Base-by-base conservation (phyloP, 2,113 vertebrate genomes). In the Miniopterus natalensis region DNA sequence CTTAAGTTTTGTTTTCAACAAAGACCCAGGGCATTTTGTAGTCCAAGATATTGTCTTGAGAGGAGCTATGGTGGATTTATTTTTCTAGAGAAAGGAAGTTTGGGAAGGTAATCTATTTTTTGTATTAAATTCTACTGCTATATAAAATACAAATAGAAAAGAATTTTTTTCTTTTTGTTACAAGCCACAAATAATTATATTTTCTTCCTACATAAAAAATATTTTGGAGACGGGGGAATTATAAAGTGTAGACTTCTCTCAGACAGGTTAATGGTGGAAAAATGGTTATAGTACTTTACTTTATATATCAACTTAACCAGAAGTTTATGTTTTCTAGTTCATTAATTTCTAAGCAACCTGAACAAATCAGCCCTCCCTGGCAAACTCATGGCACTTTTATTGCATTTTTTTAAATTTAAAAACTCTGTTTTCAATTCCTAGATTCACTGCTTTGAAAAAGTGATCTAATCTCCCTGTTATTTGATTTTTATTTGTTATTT, bases 251-350 rank as follows among this genome's bases (percentile, higher is more conserved):
- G 27, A 90, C 23, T 71, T 86, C 73, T 59, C 6, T 20, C 1
- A 29, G n/a, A 17, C 20, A 90, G 21, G 25, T 14, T 71, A 57
- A 42, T 70, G 6, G 61, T 59, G 49, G 23, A 17, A 23, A 80
- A 55, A 85, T 66, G 8, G 0, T 42, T 68, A 12, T 55, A 31
- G 79, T 57, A 36, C 66, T 88, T 84, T 40, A 68, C 14, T 42
- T 20, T 94, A 74, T 45, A 40, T n/a, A 63, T 89, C 8, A 73
- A 49, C 4, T 29, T 85, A 42, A 79, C 71, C 12, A 94, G 4
- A 89, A 79, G 83, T 88, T 94, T 86, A 57, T 68, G n/a, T 86
- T 85, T n/a, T 94, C 29, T 51, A 88, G 10, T 55, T 80, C 23
- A 80, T 71, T 94, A 27, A 94, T 78, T 92, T 93, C 27, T 63